These are phyloP conservation scores for Chascanopsetta lugubris DNA, from an alignment of 2,113 vertebrate genomes.

Conservation along the genomic window DNA sequence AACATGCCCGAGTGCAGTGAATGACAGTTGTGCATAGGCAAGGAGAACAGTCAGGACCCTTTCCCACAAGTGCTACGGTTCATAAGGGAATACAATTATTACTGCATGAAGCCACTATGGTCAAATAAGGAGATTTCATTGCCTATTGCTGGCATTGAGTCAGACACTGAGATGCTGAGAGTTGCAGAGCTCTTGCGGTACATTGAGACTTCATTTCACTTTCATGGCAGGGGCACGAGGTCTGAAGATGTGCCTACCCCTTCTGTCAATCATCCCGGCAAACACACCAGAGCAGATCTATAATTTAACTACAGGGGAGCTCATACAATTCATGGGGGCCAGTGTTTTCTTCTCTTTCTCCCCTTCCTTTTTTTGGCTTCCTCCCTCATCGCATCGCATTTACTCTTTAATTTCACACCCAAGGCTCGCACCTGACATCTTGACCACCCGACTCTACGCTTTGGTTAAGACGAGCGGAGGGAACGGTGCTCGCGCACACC, in stretches of 20 bases:
- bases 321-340: constrained; percentile 77
- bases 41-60: constrained; percentile 40
- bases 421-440: constrained; percentile 48
- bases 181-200: constrained; percentile 68
- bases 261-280: constrained; percentile 78
- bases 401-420: constrained; percentile 70
- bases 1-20: constrained; percentile 42
- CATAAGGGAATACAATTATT: constrained; percentile 61
- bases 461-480: constrained; percentile 13
- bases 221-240: constrained; percentile 72
- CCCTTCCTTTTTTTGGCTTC: constrained; percentile 24
- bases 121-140: constrained; percentile 71
- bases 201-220: constrained; percentile 72
- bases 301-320: constrained; percentile 78
- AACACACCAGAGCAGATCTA: constrained; percentile 73
- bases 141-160: constrained; percentile 63
- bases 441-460: constrained; percentile 51
- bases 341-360: constrained; percentile 46
- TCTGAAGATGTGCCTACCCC: constrained; percentile 74
- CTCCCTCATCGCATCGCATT: constrained; percentile 52
- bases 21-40: constrained; percentile 56
- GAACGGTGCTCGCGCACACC: constrained; percentile 13
- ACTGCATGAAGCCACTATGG: constrained; percentile 47
- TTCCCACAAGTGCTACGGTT: constrained; percentile 58
- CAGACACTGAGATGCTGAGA: constrained; percentile 61